Base-by-base conservation (phyloP, 1,140 invertebrate species). In the Drosophila varians region DNA sequence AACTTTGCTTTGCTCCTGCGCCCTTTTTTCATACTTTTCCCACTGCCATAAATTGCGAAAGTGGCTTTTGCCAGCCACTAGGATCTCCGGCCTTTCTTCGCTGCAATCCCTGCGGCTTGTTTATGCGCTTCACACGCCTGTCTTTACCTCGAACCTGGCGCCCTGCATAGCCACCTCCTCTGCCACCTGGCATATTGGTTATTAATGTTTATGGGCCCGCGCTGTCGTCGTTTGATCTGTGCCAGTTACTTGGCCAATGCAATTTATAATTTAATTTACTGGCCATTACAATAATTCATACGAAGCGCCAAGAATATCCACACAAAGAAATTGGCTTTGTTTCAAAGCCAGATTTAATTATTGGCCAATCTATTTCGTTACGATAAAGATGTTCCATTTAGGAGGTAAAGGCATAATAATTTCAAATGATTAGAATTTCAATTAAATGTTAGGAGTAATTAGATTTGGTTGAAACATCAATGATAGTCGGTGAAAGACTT, bases 81-180 rank as follows among this genome's bases (percentile, higher is more conserved):
- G 65, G 55, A 66, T 65, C 54, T 55, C 54, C 51, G 51, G 62
- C 58, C 62, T 66, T 66, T 65, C 55, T 49, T 74, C 62, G 49
- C 40, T 74, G 70, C 70, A 52, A 76, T 77, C 66, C 74, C 71
- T 57, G 51, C 77, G 69, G 72, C 52, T 80, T 86, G 80, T 87
- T 87, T 87, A 87, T 86, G 57, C 77, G 80, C 74, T 80, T 86
- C 76, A 87, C 80, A 87, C 82, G 74, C 74, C 70, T 87, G 82
- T 87, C 82, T 68, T 47, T 77, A 60, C 38, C 34, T 40, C 43
- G 58, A 40, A 34, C 23, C 45, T 21, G 4, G 21, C 21, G 4
- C 21, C 21, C 4, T 21, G 21, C 4, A n/a, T n/a, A 40, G 23
- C 43, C 25, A 23, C 25, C 9, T 21, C 12, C 51, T 40, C 45